Percentiles rank a stretch among this genome's conserved stretches.
Evolutionary conservation across 2,888 invertebrate species (phyloP).

Genomic region (Conchocele bisecta): DNA sequence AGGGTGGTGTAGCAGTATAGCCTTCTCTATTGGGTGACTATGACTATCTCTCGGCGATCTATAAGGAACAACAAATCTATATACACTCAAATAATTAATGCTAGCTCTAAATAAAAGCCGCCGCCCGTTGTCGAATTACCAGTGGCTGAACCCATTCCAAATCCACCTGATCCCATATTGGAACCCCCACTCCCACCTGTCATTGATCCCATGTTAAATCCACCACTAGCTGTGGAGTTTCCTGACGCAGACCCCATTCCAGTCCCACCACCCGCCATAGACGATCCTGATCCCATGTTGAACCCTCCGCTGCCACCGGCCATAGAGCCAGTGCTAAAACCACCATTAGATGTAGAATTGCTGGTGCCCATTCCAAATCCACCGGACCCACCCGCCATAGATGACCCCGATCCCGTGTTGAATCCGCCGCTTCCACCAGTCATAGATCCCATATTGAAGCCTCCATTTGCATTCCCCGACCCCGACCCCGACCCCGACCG

Average conservation of each 20-base stretch:
- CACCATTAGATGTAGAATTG: background rate
- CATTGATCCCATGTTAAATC: constrained; percentile 26
- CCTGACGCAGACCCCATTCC: constrained; percentile 9
- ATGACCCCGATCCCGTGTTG: constrained; percentile 23
- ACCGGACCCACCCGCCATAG: too few relatives aligned
- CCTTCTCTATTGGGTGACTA: too few relatives aligned
- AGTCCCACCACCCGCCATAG: constrained; percentile 8
- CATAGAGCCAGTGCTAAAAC: too few relatives aligned
- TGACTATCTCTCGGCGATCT: too few relatives aligned
- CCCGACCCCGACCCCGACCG: background rate
- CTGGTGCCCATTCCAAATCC: background rate
- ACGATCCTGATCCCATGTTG: background rate
- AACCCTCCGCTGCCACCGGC: background rate
- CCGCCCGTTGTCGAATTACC: too few relatives aligned
- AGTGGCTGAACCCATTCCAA: too few relatives aligned
- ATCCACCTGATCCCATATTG: too few relatives aligned
- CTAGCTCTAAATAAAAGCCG: too few relatives aligned
- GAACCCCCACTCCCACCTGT: too few relatives aligned
- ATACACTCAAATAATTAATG: too few relatives aligned
- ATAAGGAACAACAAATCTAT: too few relatives aligned
- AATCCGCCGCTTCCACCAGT: constrained; percentile 20
- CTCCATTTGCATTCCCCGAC: constrained; percentile 6
- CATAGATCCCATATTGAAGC: constrained; percentile 5
- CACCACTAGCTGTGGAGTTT: constrained; percentile 20
- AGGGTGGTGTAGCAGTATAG: too few relatives aligned